Percentiles rank a stretch among this genome's conserved stretches.
Conservation (phyloP, 2,888 invertebrate genomes). For the Chironomus riparius region DNA sequence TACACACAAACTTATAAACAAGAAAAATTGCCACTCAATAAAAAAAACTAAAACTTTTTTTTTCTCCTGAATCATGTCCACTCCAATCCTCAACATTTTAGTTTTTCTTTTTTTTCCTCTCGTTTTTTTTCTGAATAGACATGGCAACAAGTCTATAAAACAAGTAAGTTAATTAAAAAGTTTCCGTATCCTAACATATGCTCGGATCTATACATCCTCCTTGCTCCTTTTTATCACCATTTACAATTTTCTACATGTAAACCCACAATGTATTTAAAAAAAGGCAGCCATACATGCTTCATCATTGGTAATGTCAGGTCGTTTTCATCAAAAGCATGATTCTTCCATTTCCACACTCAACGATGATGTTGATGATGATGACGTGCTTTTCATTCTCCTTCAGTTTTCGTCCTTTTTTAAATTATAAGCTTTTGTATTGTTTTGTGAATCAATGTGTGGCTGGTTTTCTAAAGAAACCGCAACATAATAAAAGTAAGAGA, state of each 20-base stretch:
- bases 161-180: slow-evolving; percentile 34
- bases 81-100: neutral
- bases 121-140: neutral
- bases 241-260: neutral
- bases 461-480: too few species aligned
- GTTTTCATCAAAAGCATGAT: slow-evolving; percentile 7
- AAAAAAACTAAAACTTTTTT: too few species aligned
- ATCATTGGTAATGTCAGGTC: slow-evolving; percentile 5
- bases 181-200: neutral
- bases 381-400: neutral
- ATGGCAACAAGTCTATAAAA: slow-evolving; percentile 33
- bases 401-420: neutral
- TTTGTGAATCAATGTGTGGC: too few species aligned
- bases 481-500: too few species aligned
- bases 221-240: neutral
- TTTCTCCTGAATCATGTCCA: too few species aligned
- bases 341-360: neutral
- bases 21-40: too few species aligned
- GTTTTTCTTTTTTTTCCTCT: neutral
- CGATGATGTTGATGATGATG: neutral
- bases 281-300: neutral
- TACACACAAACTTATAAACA: too few species aligned
- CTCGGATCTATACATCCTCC: neutral
- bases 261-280: too few species aligned
- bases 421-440: neutral